Evolutionary conservation across 2,797 vertebrate genomes (phyloP), one percentile per base, ranked within the genome.

Genomic region (Anguilla pacifica): DNA sequence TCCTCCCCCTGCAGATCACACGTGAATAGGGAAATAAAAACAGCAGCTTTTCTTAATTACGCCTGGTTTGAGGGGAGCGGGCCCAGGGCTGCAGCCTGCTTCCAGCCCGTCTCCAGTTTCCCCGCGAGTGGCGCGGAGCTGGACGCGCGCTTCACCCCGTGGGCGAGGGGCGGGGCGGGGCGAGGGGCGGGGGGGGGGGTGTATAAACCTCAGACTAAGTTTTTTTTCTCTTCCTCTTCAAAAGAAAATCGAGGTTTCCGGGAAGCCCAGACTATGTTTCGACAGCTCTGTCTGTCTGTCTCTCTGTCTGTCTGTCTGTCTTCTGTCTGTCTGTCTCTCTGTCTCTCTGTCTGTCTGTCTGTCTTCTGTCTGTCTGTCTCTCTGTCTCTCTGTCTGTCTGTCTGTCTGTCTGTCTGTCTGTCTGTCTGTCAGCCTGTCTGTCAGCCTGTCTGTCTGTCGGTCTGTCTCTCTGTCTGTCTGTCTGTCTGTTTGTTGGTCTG

Each of bases 21-120:
- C 91, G 86, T 89, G 87, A 91, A 91, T 77, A 82, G 91, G 88
- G 89, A n/a, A 93, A 90, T 88, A 93, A 90, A 89, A 90, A 86
- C 86, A 83, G 88, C 88, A 92, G 85, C 83, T 90, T 92, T 91
- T 92, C 89, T 88, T 92, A 91, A 91, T 92, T 91, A 92, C 81
- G 83, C 53, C 82, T 79, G 35, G 49, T 43, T 67, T 87, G 70
- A 89, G 90, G 88, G 67, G 3, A 77, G 86, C 87, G 84, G 77
- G 57, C 87, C 83, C 57, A 72, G 88, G 86, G 88, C 86, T 83
- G 85, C 77, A 70, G 85, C 59, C 86, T 46, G 79, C 61, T 72
- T 74, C 39, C 46, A 83, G 51, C 82, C 86, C 83, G 77, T 57
- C 51, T 83, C 67, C 51, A 11, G 6, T 79, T 87, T 61, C 87